Percentiles rank a stretch among this genome's conserved stretches.
Evolutionary conservation across 1,140 invertebrate species (phyloP).

Genomic region (Musca domestica): DNA sequence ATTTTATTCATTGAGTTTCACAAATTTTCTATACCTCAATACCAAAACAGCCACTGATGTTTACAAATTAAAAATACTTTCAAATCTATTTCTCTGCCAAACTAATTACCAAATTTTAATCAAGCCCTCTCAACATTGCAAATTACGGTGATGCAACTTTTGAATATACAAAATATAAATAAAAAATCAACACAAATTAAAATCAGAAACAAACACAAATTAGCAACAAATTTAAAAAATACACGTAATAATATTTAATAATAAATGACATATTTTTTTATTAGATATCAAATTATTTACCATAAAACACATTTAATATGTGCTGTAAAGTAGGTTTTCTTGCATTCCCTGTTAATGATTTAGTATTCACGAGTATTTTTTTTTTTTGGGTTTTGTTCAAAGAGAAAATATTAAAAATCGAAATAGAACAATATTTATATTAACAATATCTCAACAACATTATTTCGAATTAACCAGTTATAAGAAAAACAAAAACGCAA

Average conservation of each 20-base stretch:
- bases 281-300: constrained; percentile 36
- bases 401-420: constrained; percentile 4
- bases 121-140: neutral
- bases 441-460: too few species aligned
- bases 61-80: neutral
- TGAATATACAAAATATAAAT: neutral
- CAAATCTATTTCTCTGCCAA: neutral
- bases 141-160: neutral
- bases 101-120: neutral
- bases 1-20: too few species aligned
- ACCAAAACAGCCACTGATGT: neutral
- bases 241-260: too few species aligned
- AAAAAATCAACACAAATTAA: neutral
- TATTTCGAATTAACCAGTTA: too few species aligned
- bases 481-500: too few species aligned
- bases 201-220: neutral
- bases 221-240: neutral
- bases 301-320: constrained; percentile 53
- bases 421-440: too few species aligned
- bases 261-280: too few species aligned
- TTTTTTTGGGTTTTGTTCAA: neutral
- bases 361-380: neutral
- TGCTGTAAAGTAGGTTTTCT: constrained; percentile 53
- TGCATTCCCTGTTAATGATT: constrained; percentile 43
- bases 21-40: neutral